Evolutionary conservation across 2,888 invertebrate species (phyloP).

Genomic region (Eristalis pertinax): DNA sequence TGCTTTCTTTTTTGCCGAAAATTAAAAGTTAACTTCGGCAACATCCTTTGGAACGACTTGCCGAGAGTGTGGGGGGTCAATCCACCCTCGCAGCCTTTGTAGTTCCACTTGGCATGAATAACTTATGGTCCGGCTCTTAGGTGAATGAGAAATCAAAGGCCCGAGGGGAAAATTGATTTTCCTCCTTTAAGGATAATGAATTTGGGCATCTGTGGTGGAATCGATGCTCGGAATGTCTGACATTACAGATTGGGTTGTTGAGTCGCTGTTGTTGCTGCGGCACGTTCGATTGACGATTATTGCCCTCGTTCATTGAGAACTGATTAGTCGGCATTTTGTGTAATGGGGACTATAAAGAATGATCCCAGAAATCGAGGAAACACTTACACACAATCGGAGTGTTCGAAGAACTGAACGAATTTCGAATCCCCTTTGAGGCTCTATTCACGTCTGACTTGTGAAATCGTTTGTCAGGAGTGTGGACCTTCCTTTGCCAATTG

Average conservation of each 20-base stretch:
- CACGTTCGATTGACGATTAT: not conserved
- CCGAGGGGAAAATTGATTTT: not conserved
- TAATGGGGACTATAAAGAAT: not conserved
- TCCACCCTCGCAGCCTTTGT: not conserved
- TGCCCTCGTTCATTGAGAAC: not conserved
- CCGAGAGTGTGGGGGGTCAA: not conserved
- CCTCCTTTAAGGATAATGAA: not conserved
- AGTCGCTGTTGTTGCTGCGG: not conserved
- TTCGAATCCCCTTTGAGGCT: not conserved
- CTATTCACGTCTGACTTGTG: not conserved
- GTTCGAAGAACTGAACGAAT: no score
- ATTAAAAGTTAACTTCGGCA: not conserved
- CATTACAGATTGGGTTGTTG: not conserved
- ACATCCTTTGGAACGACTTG: not conserved
- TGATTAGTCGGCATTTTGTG: not conserved
- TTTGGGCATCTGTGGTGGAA: not conserved
- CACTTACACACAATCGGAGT: not conserved
- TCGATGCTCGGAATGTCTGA: not conserved
- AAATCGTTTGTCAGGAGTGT: not conserved
- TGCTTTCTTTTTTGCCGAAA: not conserved
- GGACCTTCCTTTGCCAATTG: not conserved
- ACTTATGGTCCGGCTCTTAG: not conserved
- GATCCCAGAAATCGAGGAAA: not conserved
- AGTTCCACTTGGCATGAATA: conserved; percentile 6
- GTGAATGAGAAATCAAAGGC: not conserved